Conservation (phyloP, 2,797 vertebrate genomes). For the Lates japonicus region DNA sequence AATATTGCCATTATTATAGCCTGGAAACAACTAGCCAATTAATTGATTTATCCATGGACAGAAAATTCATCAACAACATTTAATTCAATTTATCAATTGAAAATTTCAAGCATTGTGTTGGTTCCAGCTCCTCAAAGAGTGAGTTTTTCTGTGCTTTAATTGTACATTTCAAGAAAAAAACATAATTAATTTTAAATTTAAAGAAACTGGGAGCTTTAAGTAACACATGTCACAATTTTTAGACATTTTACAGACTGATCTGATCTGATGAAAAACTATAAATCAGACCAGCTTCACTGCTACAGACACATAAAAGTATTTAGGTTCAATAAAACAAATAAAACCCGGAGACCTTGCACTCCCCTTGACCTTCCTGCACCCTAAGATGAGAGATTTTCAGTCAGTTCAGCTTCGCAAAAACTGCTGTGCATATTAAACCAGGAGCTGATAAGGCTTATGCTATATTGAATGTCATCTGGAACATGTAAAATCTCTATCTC, state of each 20-base stretch:
- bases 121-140: background rate
- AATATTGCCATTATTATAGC: background rate
- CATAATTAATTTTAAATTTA: background rate
- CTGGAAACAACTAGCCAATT: background rate
- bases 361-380: constrained; percentile 71
- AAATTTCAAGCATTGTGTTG: background rate
- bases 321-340: background rate
- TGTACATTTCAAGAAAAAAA: background rate
- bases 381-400: constrained; percentile 53
- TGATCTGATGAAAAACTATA: background rate
- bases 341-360: constrained; percentile 60
- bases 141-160: background rate
- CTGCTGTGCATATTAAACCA: constrained; percentile 65
- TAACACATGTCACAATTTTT: background rate
- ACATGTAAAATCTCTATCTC: constrained; percentile 78
- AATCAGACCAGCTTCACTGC: accelerated
- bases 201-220: background rate
- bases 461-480: constrained; percentile 81
- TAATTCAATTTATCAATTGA: background rate
- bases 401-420: constrained; percentile 57
- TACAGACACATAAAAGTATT: constrained; percentile 4
- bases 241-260: background rate
- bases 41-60: background rate
- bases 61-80: background rate
- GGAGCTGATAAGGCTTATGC: constrained; percentile 69